Base-by-base conservation (phyloP, 2,797 vertebrate species). In the Microctenopoma lineatum region DNA sequence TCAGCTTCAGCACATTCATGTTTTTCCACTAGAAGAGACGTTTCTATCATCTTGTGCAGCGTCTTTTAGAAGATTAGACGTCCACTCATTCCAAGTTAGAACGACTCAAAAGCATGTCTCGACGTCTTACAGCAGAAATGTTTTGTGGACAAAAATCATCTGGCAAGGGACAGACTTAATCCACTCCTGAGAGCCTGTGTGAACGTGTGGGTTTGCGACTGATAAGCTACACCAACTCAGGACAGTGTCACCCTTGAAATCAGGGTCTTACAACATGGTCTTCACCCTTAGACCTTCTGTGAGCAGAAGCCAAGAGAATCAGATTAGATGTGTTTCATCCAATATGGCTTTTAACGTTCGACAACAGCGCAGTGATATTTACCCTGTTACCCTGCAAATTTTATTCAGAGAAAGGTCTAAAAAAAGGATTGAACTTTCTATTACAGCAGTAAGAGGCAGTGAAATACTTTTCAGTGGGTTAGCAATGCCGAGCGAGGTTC, bases 401-500 rank as follows among this genome's bases (percentile, higher is more conserved):
- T 13, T 11, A 32, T 15, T 57, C 36, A 60, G 4, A 59, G 14
- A 15, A n/a, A 47, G 26, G 29, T 36, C 27, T 15, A 42, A 29
- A 73, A 70, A 51, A 25, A 62, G 59, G 36, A 39, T 66, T 68
- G 1, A n/a, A 27, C 16, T 21, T 52, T 25, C 41, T 59, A 10
- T 12, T 32, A 44, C 46, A 44, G 68, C 44, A 21, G 18, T 70
- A 52, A 66, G 25, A 66, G 3, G 5, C n/a, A 45, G 44, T 59
- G 60, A 66, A 29, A 56, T 9, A 34, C 2, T 34, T 73, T 18
- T 25, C 47, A 61, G 63, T 65, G 66, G 45, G 80, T 54, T 64
- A 45, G 55, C 47, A 53, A 78, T 73, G 57, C 67, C 48, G 25
- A 32, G 47, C 45, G 67, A 63, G 53, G 39, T 34, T 65, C 53